phyloP scores from a whole-genome alignment of 2,797 vertebrate species.

The Thripadectes ignobilis region DNA sequence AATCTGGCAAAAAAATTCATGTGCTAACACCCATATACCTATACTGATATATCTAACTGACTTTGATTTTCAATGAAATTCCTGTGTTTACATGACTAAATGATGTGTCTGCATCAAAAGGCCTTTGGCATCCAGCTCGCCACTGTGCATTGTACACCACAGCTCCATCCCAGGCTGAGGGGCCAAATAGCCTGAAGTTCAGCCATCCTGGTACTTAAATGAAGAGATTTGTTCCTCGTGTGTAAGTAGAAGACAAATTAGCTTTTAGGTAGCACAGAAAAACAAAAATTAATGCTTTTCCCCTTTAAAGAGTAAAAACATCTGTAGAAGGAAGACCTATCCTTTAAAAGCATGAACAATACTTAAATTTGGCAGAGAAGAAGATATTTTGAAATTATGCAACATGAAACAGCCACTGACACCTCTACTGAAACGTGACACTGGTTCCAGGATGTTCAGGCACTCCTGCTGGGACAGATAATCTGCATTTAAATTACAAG shows the following conservation, averaged over 20 bases:
- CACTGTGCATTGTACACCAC: background rate
- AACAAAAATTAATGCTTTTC: background rate
- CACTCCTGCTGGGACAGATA: conserved; percentile 52
- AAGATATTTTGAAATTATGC: conserved; percentile 16
- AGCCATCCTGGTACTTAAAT: background rate
- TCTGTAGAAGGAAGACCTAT: background rate
- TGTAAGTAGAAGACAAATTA: background rate
- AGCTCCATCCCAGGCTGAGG: background rate
- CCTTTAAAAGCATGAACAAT: background rate
- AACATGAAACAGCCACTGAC: background rate
- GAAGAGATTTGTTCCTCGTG: background rate
- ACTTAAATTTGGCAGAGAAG: background rate
- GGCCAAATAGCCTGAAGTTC: background rate
- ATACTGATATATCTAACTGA: background rate
- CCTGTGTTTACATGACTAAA: background rate
- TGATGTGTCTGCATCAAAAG: background rate
- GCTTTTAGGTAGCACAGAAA: background rate
- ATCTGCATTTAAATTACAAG: conserved; percentile 69
- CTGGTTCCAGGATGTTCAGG: conserved; percentile 38
- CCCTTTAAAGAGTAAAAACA: background rate
- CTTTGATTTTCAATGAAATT: background rate
- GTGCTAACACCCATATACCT: background rate
- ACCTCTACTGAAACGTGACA: conserved; percentile 15
- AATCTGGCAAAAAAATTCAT: background rate
- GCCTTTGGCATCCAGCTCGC: background rate